phyloP scores from a whole-genome alignment of 2,797 vertebrate genomes.

The Falco biarmicus region DNA sequence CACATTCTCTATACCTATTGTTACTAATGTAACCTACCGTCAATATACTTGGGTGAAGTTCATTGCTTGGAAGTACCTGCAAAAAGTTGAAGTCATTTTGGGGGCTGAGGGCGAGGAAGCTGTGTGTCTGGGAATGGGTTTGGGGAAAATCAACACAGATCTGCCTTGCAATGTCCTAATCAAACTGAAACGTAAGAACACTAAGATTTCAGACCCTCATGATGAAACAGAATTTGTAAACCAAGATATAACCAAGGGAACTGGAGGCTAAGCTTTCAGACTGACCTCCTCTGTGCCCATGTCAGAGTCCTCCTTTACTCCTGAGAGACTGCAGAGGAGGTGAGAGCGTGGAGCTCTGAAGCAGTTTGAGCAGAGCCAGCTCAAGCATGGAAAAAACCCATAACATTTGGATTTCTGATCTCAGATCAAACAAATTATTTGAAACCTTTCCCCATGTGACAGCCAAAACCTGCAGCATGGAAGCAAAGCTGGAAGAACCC shows the following conservation, averaged over 20 bases:
- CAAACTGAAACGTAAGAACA: not conserved
- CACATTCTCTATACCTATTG: not conserved
- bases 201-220: not conserved
- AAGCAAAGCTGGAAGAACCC: not conserved
- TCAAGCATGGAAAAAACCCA: not conserved
- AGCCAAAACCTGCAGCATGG: not conserved
- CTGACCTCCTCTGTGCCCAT: not conserved
- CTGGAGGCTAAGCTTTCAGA: not conserved
- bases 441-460: not conserved
- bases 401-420: not conserved
- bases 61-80: not conserved
- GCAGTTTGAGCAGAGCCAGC: not conserved
- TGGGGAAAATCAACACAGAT: not conserved
- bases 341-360: not conserved
- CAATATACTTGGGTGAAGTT: not conserved
- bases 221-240: not conserved
- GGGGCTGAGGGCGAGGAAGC: not conserved
- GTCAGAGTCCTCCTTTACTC: not conserved
- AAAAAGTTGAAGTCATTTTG: not conserved
- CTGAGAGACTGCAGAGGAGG: not conserved
- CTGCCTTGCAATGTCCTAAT: not conserved
- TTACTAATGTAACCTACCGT: not conserved
- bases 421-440: not conserved
- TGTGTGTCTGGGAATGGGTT: not conserved
- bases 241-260: not conserved